Evolutionary conservation across 2,113 vertebrate genomes (phyloP).

Genomic region (Euleptes europaea): DNA sequence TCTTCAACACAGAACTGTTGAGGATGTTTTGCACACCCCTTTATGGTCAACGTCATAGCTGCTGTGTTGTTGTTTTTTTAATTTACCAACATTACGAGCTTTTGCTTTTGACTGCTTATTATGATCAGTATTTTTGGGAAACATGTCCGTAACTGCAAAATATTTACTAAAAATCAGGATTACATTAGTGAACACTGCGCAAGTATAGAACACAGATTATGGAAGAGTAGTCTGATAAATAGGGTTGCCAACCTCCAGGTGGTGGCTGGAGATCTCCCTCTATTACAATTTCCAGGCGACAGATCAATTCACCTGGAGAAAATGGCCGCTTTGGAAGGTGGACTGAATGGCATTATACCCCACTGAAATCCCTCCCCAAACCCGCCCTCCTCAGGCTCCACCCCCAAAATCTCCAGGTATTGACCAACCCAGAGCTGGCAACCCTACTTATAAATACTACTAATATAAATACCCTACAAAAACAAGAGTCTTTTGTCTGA

Average conservation of each 20-base stretch:
- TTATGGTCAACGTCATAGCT: constrained; percentile 1
- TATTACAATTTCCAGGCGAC: too few relatives aligned
- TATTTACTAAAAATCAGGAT: not conserved
- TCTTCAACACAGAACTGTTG: constrained; percentile 15
- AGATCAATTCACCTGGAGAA: too few relatives aligned
- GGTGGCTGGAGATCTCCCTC: too few relatives aligned
- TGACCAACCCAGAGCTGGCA: too few relatives aligned
- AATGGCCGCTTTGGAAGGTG: too few relatives aligned
- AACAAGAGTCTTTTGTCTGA: too few relatives aligned
- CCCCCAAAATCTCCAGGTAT: too few relatives aligned
- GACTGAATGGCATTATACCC: too few relatives aligned
- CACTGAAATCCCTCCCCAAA: too few relatives aligned
- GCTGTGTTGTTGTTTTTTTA: not conserved
- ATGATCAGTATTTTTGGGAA: not conserved
- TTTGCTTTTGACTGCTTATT: constrained; percentile 13
- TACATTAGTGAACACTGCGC: not conserved
- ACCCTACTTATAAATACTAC: too few relatives aligned
- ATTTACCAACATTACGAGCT: not conserved
- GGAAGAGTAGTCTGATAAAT: not conserved
- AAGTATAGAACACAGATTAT: not conserved
- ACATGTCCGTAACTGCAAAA: not conserved
- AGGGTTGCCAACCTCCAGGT: too few relatives aligned
- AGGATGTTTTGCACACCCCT: constrained; percentile 11
- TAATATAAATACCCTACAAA: not conserved
- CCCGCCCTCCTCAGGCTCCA: too few relatives aligned